A percentile compares a stretch with the other conserved stretches of the same genome.
These are phyloP conservation scores for Poecilobothrus nobilitatus DNA, from an alignment of 2,888 invertebrate genomes.

Conservation along the genomic window DNA sequence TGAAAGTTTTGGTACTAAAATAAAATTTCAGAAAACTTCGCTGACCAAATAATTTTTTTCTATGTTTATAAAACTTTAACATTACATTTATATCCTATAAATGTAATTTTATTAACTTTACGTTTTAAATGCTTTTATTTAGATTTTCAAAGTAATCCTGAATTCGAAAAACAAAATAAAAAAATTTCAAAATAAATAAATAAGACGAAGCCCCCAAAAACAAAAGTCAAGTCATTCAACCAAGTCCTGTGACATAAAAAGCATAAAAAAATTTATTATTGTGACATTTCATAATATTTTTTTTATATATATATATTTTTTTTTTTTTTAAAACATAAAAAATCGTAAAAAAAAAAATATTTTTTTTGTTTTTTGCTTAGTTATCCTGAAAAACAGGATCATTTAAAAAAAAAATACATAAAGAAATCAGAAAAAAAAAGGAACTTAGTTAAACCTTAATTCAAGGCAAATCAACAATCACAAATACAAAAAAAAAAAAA, in stretches of 20 bases:
- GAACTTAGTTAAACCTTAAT: neutral
- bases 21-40: too few relatives aligned
- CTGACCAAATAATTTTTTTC: too few relatives aligned
- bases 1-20: too few relatives aligned
- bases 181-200: neutral
- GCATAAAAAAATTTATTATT: neutral
- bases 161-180: neutral
- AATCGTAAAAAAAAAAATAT: neutral
- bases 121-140: too few relatives aligned
- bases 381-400: slow-evolving; percentile 1
- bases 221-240: slow-evolving; percentile 2
- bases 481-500: neutral
- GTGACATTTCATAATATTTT: too few relatives aligned
- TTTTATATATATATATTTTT: too few relatives aligned
- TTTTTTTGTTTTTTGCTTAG: neutral
- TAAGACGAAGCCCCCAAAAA: neutral
- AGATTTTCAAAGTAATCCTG: neutral
- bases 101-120: neutral
- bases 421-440: too few relatives aligned
- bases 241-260: slow-evolving; percentile 3
- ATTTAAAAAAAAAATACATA: neutral
- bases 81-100: too few relatives aligned
- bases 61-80: too few relatives aligned
- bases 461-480: neutral
- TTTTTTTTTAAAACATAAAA: too few relatives aligned